A percentile compares a stretch with the other conserved stretches of the same genome.
phyloP scores from a whole-genome alignment of 2,113 vertebrate genomes.

The Danionella cerebrum region DNA sequence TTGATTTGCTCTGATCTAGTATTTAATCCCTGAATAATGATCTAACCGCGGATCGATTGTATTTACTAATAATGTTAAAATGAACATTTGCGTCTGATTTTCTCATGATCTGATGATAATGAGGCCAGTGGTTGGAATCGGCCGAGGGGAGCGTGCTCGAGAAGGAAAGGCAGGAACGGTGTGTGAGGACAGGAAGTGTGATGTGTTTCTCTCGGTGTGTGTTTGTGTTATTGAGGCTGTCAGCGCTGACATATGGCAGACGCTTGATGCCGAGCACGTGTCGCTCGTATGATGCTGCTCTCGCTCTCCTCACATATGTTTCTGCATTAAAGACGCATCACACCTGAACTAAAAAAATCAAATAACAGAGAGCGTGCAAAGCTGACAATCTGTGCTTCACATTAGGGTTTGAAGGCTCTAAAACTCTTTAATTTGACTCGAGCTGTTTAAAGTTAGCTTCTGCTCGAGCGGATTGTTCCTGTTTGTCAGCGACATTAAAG shows the following conservation, averaged over 20 bases:
- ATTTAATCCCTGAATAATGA: no score
- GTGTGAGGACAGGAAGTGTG: neutral
- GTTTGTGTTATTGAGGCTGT: constrained; percentile 22
- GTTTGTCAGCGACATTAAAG: no score
- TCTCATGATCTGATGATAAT: no score
- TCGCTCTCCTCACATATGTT: constrained; percentile 24
- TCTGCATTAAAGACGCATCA: constrained; percentile 23
- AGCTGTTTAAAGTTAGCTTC: no score
- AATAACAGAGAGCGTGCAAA: neutral
- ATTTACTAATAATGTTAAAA: no score
- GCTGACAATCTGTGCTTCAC: constrained; percentile 6
- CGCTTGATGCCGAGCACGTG: neutral
- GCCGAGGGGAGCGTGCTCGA: no score
- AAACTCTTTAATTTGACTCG: neutral
- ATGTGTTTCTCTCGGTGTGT: neutral
- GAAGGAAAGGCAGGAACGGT: neutral
- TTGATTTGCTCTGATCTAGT: no score
- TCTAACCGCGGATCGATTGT: no score
- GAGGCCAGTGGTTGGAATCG: no score
- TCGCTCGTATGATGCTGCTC: constrained; percentile 9
- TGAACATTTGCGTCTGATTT: no score
- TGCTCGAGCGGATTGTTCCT: no score
- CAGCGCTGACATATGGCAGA: constrained; percentile 19
- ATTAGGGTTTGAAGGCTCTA: neutral
- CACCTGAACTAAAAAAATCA: constrained; percentile 16